A percentile compares a stretch with the other conserved stretches of the same genome.
These are phyloP conservation scores for Melanophora roralis DNA, from an alignment of 2,888 invertebrate species.

Conservation along the genomic window DNA sequence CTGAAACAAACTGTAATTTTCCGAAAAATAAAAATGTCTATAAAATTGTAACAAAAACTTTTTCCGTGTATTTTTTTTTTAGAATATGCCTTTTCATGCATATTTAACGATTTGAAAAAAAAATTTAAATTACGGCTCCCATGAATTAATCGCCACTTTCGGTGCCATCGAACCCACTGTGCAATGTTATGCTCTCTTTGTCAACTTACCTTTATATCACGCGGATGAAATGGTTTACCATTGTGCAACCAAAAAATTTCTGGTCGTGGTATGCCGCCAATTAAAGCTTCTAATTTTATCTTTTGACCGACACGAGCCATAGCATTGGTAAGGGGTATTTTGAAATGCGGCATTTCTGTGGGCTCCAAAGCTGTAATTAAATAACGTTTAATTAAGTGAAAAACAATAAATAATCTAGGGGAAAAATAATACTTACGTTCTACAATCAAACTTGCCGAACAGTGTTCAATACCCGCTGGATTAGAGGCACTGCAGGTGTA, in stretches of 20 bases:
- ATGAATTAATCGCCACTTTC: too few relatives aligned
- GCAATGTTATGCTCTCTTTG: not conserved
- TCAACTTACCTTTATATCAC: slow-evolving; percentile 80
- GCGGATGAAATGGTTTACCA: slow-evolving; percentile 81
- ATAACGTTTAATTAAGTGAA: not conserved
- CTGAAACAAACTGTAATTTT: too few relatives aligned
- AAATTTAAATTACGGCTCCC: too few relatives aligned
- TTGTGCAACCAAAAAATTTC: slow-evolving; percentile 83
- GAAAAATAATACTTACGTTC: slow-evolving; percentile 79
- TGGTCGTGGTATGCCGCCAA: slow-evolving; percentile 82
- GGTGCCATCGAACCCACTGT: too few relatives aligned
- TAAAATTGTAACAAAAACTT: too few relatives aligned
- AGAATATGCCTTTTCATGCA: too few relatives aligned
- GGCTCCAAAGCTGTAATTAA: slow-evolving; percentile 79
- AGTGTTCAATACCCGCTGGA: slow-evolving; percentile 82
- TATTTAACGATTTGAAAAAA: too few relatives aligned
- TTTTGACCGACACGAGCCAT: slow-evolving; percentile 86
- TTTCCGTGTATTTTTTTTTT: too few relatives aligned
- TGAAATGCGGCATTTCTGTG: slow-evolving; percentile 81
- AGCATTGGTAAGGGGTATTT: slow-evolving; percentile 82
- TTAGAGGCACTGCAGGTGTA: slow-evolving; percentile 85
- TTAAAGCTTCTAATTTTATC: slow-evolving; percentile 84
- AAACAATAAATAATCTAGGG: too few relatives aligned
- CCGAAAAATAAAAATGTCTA: too few relatives aligned
- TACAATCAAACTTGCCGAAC: slow-evolving; percentile 82